phyloP scores from a whole-genome alignment of 37 sponge, comb jelly and placozoan genomes.

The Bolinopsis microptera region DNA sequence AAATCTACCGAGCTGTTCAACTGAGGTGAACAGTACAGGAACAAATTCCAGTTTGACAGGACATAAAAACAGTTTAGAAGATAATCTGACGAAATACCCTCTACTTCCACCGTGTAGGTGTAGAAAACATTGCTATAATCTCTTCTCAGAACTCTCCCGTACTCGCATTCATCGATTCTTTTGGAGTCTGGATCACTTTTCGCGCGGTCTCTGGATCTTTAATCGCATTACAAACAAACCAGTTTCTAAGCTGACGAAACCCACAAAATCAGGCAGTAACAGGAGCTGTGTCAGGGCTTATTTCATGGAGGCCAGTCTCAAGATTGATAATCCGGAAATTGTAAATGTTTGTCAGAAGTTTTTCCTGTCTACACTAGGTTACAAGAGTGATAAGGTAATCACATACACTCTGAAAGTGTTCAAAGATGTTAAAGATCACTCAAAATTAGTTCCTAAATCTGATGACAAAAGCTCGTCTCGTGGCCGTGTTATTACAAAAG shows the following conservation, averaged over 20 bases:
- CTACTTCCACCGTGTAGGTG: background rate
- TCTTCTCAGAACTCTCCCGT: background rate
- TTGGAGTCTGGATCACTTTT: background rate
- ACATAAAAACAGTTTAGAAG: too few relatives aligned
- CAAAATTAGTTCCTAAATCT: background rate
- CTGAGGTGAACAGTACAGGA: too few relatives aligned
- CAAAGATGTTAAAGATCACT: background rate
- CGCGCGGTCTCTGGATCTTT: background rate
- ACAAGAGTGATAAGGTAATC: background rate
- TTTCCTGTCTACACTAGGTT: slow-evolving; percentile 25
- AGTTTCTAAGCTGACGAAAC: background rate
- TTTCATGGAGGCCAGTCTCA: background rate
- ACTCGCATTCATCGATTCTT: background rate
- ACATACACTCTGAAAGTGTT: background rate
- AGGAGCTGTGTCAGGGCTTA: slow-evolving; percentile 6
- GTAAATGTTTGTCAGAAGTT: slow-evolving; percentile 38
- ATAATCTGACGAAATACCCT: background rate
- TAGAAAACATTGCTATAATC: background rate
- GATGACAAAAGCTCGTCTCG: background rate
- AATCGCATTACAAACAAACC: background rate
- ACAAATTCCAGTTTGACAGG: too few relatives aligned
- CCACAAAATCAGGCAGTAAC: background rate
- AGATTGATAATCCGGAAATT: background rate
- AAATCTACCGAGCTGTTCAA: too few relatives aligned
- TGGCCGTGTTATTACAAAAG: too few relatives aligned